Percentiles rank a stretch among this genome's conserved stretches.
These are phyloP conservation scores for Abrostola triplasia DNA, from an alignment of 2,888 invertebrate genomes.

Conservation along the genomic window DNA sequence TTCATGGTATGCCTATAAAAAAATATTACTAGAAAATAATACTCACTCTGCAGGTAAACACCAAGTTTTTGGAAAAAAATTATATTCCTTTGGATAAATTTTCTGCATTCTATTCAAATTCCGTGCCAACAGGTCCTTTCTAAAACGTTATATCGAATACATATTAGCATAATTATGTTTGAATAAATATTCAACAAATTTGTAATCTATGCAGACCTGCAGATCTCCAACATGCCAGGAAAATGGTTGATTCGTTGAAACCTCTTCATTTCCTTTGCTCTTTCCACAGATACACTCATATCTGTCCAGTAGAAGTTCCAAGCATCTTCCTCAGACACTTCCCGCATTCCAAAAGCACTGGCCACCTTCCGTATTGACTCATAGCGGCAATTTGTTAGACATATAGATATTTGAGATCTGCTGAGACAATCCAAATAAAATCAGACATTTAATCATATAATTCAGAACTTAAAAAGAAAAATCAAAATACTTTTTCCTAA, in stretches of 20 bases:
- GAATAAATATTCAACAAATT: not conserved
- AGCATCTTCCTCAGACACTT: conserved; percentile 93
- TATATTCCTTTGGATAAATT: conserved; percentile 96
- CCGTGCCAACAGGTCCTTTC: conserved; percentile 96
- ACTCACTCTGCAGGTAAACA: conserved; percentile 96
- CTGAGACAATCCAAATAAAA: not conserved
- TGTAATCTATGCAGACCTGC: conserved; percentile 79
- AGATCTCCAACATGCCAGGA: conserved; percentile 96
- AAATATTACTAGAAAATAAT: not conserved
- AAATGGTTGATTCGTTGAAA: conserved; percentile 98
- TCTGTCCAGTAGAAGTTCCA: conserved; percentile 98
- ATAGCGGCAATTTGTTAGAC: conserved; percentile 91
- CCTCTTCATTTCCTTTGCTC: conserved; percentile 96
- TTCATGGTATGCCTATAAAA: no score
- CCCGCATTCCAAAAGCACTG: conserved; percentile 91
- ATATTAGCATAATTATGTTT: not conserved
- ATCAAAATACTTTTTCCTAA: no score
- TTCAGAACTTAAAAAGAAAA: not conserved
- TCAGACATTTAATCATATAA: not conserved
- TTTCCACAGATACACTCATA: conserved; percentile 94
- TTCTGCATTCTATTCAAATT: conserved; percentile 97
- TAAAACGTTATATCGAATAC: conserved; percentile 60
- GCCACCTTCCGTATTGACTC: conserved; percentile 92
- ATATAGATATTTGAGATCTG: conserved; percentile 89
- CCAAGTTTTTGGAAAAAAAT: conserved; percentile 98